These are phyloP conservation scores for Kryphioiulus occultus DNA, from an alignment of 2,888 invertebrate species.

Conservation along the genomic window DNA sequence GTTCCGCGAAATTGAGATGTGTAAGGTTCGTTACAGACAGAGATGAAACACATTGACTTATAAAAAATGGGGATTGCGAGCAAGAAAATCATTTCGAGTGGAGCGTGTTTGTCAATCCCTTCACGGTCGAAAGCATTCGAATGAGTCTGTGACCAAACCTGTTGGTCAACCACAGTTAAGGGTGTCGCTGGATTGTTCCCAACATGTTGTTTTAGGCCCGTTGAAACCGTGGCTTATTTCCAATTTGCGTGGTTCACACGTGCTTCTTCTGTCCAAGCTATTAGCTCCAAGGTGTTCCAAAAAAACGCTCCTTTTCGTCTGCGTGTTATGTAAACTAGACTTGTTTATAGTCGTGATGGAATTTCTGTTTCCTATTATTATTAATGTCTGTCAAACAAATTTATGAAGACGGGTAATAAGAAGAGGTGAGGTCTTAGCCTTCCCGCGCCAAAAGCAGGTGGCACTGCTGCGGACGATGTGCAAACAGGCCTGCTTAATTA, in stretches of 20 bases:
- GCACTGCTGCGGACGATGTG: background rate
- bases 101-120: background rate
- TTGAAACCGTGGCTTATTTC: background rate
- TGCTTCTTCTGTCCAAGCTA: background rate
- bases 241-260: background rate
- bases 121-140: background rate
- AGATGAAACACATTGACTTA: too few relatives aligned
- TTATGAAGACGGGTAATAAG: conserved; percentile 11
- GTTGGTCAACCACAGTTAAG: too few relatives aligned
- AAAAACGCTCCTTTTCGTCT: conserved; percentile 15
- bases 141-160: background rate
- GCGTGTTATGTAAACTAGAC: conserved; percentile 26
- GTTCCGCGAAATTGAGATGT: too few relatives aligned
- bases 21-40: too few relatives aligned
- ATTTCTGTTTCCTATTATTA: conserved; percentile 35
- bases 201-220: background rate
- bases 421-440: conserved; percentile 22
- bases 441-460: background rate
- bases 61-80: too few relatives aligned
- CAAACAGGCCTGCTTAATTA: conserved; percentile 20
- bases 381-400: conserved; percentile 35
- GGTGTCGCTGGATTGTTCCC: too few relatives aligned
- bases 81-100: too few relatives aligned
- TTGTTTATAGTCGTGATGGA: conserved; percentile 30
- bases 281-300: conserved; percentile 10